Percentiles rank a stretch among this genome's conserved stretches.
Conservation (phyloP, 2,113 vertebrate genomes). For the Sceloporus undulatus region DNA sequence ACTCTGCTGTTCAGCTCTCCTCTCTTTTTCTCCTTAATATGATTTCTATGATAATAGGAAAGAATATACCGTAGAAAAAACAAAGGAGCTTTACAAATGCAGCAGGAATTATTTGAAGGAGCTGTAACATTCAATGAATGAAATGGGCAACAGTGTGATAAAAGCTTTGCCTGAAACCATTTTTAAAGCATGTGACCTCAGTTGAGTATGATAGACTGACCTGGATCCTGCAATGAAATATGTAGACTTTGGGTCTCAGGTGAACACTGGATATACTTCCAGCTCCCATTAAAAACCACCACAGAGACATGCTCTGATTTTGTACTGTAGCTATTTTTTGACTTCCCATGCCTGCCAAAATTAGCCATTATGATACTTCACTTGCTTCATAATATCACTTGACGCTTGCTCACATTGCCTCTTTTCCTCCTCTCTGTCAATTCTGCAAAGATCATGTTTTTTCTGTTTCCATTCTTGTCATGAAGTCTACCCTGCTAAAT, state of each 20-base stretch:
- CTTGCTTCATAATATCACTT: slow-evolving; percentile 36
- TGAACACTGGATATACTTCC: slow-evolving; percentile 17
- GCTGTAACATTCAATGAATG: too few relatives aligned
- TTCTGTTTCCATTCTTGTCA: slow-evolving; percentile 54
- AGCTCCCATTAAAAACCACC: background rate
- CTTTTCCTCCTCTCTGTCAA: slow-evolving; percentile 53
- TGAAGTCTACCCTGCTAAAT: slow-evolving; percentile 51
- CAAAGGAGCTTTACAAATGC: too few relatives aligned
- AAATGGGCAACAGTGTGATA: too few relatives aligned
- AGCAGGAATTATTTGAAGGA: too few relatives aligned
- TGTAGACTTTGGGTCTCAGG: slow-evolving; percentile 2
- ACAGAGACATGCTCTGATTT: background rate
- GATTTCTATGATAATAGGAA: too few relatives aligned
- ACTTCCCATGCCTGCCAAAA: slow-evolving; percentile 14
- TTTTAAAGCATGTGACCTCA: background rate
- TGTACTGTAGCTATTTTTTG: slow-evolving; percentile 10
- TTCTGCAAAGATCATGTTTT: slow-evolving; percentile 40
- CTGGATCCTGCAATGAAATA: background rate
- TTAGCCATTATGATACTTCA: slow-evolving; percentile 18
- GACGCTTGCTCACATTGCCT: slow-evolving; percentile 29
- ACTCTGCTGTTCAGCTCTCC: too few relatives aligned
- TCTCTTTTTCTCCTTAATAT: too few relatives aligned
- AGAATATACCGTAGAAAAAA: background rate
- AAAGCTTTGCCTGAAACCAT: too few relatives aligned
- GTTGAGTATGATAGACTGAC: background rate